Conservation (phyloP, 2,888 invertebrate species). For the Galerucella calmariensis region DNA sequence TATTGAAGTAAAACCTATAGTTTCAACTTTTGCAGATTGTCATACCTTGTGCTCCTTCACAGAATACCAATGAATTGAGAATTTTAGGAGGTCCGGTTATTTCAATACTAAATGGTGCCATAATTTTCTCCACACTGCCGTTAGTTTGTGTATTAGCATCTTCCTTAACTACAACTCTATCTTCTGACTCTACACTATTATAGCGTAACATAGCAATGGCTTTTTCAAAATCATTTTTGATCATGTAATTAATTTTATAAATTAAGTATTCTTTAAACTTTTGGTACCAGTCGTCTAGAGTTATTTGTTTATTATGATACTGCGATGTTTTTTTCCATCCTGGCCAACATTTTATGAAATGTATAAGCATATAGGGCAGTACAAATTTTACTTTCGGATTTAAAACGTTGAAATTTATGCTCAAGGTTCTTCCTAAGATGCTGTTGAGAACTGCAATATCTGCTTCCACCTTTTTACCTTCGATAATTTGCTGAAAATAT, state of each 20-base stretch:
- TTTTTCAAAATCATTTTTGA: slow-evolving; percentile 42
- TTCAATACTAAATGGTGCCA: slow-evolving; percentile 38
- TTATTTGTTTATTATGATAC: slow-evolving; percentile 38
- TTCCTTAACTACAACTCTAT: slow-evolving; percentile 18
- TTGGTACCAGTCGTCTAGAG: slow-evolving; percentile 39
- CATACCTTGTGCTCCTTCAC: slow-evolving; percentile 38
- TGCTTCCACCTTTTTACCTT: slow-evolving; percentile 36
- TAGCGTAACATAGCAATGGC: slow-evolving; percentile 21
- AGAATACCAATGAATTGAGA: slow-evolving; percentile 41
- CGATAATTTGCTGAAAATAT: slow-evolving; percentile 40
- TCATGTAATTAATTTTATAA: slow-evolving; percentile 40
- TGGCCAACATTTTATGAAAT: slow-evolving; percentile 43
- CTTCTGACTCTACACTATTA: neutral
- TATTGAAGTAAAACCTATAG: neutral
- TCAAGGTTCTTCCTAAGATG: slow-evolving; percentile 33
- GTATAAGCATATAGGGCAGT: slow-evolving; percentile 39
- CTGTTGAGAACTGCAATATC: slow-evolving; percentile 31
- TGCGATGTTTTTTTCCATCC: slow-evolving; percentile 39
- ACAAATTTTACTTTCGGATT: slow-evolving; percentile 36
- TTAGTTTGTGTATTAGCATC: slow-evolving; percentile 38
- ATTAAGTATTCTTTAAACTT: slow-evolving; percentile 43
- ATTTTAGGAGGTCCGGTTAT: slow-evolving; percentile 38
- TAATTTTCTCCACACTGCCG: slow-evolving; percentile 24
- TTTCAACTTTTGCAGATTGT: neutral
- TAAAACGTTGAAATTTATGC: slow-evolving; percentile 34